Conservation (phyloP, 2,888 invertebrate genomes). For the Eurois occulta region DNA sequence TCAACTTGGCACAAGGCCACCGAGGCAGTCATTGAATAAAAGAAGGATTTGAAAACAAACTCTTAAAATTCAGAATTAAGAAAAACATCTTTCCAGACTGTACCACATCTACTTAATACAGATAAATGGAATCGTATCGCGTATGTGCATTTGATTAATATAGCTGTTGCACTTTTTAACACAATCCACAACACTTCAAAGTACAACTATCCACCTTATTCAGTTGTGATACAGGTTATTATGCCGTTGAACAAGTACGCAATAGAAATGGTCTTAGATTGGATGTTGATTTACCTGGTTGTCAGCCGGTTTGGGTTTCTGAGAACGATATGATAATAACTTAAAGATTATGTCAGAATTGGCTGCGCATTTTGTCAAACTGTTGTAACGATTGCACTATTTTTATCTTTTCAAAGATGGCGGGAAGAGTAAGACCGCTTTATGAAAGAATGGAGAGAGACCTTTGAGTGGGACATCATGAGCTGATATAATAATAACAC, state of each 20-base stretch:
- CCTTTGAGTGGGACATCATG: not conserved
- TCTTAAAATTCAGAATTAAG: not conserved
- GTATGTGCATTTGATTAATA: slow-evolving; percentile 66
- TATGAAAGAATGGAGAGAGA: not conserved
- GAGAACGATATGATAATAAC: slow-evolving; percentile 41
- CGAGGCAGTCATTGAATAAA: not conserved
- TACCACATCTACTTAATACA: slow-evolving; percentile 53
- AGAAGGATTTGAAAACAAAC: not conserved
- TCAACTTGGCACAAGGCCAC: not conserved
- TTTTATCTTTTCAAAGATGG: not conserved
- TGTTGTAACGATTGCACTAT: not conserved
- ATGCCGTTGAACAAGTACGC: not conserved
- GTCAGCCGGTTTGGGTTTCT: slow-evolving; percentile 46
- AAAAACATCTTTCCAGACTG: slow-evolving; percentile 24
- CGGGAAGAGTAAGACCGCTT: not conserved
- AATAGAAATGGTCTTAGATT: slow-evolving; percentile 42
- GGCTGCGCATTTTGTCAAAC: not conserved
- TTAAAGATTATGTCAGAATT: slow-evolving; percentile 24
- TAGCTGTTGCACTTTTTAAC: slow-evolving; percentile 56
- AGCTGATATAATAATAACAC: not conserved
- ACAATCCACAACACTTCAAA: not conserved
- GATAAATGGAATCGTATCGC: slow-evolving; percentile 43
- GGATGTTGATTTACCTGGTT: slow-evolving; percentile 47
- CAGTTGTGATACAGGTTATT: slow-evolving; percentile 25
- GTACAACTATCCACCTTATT: slow-evolving; percentile 20